A percentile compares a stretch with the other conserved stretches of the same genome.
Conservation (phyloP, 92 coral and sea anemone genomes). For the Umimayanthus chanpuru region DNA sequence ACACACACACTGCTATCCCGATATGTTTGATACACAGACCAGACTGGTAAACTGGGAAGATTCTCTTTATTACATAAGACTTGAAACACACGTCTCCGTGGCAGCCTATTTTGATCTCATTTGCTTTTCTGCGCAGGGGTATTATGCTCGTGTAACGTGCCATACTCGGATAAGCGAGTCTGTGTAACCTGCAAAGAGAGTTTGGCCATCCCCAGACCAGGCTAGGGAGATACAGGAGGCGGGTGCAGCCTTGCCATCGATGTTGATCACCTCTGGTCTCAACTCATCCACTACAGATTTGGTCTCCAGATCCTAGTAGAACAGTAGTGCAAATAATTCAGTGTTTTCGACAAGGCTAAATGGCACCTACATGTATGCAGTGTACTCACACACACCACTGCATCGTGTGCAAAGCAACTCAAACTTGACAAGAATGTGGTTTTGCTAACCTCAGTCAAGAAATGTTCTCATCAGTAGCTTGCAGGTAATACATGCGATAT, state of each 20-base stretch:
- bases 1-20: too few relatives aligned
- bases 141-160: conserved; percentile 88
- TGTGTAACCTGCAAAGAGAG: conserved; percentile 96
- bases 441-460: conserved; percentile 29
- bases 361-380: too few relatives aligned
- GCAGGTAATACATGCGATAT: conserved; percentile 42
- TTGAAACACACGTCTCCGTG: conserved; percentile 3
- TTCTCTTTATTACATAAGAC: conserved; percentile 42
- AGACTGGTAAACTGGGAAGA: neutral
- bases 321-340: neutral
- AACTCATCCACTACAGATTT: conserved; percentile 95
- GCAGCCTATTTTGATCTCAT: neutral
- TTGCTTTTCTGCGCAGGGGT: neutral
- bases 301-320: conserved; percentile 85
- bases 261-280: conserved; percentile 88
- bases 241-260: conserved; percentile 88
- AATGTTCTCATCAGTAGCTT: conserved; percentile 13
- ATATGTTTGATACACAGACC: neutral
- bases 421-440: neutral
- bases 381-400: too few relatives aligned
- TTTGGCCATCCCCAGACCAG: conserved; percentile 99
- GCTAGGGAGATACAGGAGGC: conserved; percentile 93
- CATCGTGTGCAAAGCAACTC: too few relatives aligned
- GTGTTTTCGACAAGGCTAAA: too few relatives aligned
- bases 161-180: conserved; percentile 97